Conservation (phyloP, 2,797 vertebrate species). For the Coracias cyanogaster region DNA sequence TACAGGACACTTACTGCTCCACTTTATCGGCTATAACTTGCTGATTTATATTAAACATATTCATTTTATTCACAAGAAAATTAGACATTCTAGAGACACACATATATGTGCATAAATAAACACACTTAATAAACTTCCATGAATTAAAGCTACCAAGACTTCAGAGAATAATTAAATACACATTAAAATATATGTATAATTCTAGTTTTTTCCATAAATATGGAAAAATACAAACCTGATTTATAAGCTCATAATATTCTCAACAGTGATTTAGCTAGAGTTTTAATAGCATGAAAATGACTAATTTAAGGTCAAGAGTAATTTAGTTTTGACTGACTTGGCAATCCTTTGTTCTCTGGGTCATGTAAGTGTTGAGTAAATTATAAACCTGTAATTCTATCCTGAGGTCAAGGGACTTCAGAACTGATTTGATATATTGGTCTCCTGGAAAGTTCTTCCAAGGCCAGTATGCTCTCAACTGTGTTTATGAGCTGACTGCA, state of each 20-base stretch:
- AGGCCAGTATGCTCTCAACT: constrained; percentile 38
- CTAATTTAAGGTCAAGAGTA: constrained; percentile 58
- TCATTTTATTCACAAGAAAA: not conserved
- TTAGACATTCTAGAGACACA: not conserved
- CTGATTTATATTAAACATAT: not conserved
- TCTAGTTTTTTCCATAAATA: not conserved
- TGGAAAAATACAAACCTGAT: not conserved
- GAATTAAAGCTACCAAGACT: not conserved
- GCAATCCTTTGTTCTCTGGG: constrained; percentile 64
- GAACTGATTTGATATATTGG: constrained; percentile 62
- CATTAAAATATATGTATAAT: not conserved
- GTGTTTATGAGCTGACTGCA: constrained; percentile 40
- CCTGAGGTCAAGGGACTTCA: constrained; percentile 58
- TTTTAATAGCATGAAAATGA: constrained; percentile 49
- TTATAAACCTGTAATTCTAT: constrained; percentile 69
- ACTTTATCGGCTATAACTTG: not conserved
- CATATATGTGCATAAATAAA: not conserved
- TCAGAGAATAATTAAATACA: not conserved
- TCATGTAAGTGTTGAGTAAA: constrained; percentile 70
- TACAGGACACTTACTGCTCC: not conserved
- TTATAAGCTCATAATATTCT: not conserved
- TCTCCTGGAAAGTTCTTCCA: constrained; percentile 53
- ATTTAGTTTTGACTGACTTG: constrained; percentile 53
- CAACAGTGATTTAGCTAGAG: not conserved
- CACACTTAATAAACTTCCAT: not conserved